Evolutionary conservation across 1,140 invertebrate species (phyloP), one percentile per base, ranked within the genome.

Genomic region (Polyergus mexicanus): DNA sequence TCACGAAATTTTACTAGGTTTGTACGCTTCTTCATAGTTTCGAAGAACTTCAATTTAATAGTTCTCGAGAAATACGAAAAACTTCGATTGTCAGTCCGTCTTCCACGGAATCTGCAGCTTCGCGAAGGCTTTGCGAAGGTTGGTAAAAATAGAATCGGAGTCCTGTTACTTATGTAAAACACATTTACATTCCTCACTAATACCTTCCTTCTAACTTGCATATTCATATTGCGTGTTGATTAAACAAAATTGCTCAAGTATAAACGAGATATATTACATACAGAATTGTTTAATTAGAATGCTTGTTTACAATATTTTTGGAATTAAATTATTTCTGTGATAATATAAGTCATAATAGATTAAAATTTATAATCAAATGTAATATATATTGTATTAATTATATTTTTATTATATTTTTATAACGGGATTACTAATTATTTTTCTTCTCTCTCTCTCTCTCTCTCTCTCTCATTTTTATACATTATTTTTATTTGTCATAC

Each of bases 21-120:
- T 62, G 60, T 16, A 28, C 25, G 60, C 0, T 22, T 60, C 72
- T 75, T 75, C 22, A 35, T 75, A 58, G 8, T 8, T 51, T 16
- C 32, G 19, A 35, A 72, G 69, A 72, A 75, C 54, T 62, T 25
- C 32, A 75, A 56, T 76, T 76, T 76, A 76, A 76, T 41, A 75
- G 25, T 76, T 63, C 22, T n/a, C 16, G 38, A 63, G 60, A 77
- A 76, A 47, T 76, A 76, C 10, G 38, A 22, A 44, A 25, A 65
- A 77, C 25, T 77, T 77, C 3, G 11, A 38, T 77, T 65, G 60
- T 65, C 38, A 44, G 35, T 19, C 58, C 11, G n/a, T 41, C 41
- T 77, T 35, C 19, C 22, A 28, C 60, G 19, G 75, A 77, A 10
- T 77, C 41, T 38, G 25, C 25, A 76, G 35, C 6, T 63, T 35